Evolutionary conservation across 2,888 invertebrate genomes (phyloP), one percentile per base, ranked within the genome.

Genomic region (Aspidiotus destructor): DNA sequence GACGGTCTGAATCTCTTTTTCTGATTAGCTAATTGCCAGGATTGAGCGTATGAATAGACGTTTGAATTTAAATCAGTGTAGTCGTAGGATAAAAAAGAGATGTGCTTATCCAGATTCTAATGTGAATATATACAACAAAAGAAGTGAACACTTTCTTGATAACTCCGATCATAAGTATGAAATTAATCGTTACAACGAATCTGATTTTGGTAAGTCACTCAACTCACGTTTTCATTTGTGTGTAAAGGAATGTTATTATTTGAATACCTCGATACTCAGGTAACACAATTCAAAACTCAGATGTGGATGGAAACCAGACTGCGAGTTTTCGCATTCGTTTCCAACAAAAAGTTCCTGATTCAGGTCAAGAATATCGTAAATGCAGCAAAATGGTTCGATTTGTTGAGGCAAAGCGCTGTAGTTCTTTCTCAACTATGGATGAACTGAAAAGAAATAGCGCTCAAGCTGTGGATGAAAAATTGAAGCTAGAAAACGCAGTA

Each of bases 1-100:
- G n/a, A 48, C 6, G 6, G 52, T 9, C 28, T 17, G 8, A n/a
- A 28, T n/a, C 0, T 42, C n/a, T 8, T 65, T 42, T 65, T 28
- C 8, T 58, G 58, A 15, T 11, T 17, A 65, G 65, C 15, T 65
- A 40, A 65, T 65, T 0, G 65, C 65, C 44, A 57, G 65, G 28
- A 65, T 65, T n/a, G 65, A 65, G 40, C 7, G 65, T 17, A 65
- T 65, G 65, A 65, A 65, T 58, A 42, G 65, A n/a, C 15, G 65
- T 28, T 58, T 65, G 28, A 65, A n/a, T 40, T 44, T 65, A n/a
- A 65, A 65, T 17, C 65, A 65, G 48, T 65, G 65, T 15, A 65
- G 40, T 48, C 41, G 42, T 9, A 65, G 48, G 44, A 57, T 42
- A 28, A 28, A 28, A 5, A 28, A 28, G 5, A 28, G 28, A 28